Evolutionary conservation across 2,797 vertebrate genomes (phyloP), one percentile per base, ranked within the genome.

Genomic region (Pogoniulus pusillus): DNA sequence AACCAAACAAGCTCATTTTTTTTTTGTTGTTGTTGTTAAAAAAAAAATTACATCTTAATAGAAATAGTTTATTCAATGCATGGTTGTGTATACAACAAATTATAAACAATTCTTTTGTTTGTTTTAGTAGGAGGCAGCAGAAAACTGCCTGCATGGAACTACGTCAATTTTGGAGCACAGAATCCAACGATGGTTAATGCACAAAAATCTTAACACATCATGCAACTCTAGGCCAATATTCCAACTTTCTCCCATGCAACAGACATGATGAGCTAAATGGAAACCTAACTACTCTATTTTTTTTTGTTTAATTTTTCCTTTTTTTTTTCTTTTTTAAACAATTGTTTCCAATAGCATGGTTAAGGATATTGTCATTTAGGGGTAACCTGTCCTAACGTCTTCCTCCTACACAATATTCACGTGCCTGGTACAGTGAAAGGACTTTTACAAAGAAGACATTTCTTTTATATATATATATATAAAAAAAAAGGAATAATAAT

Each of bases 41-140:
- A 49, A 49, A 47, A 49, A 49, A 47, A 13, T 24, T 98, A 98
- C 98, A 98, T 98, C 98, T 98, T 98, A 98, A 98, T 99, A 99
- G 98, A 99, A 99, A 99, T 98, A 98, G 98, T 99, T 99, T 98
- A 99, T 99, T 99, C 97, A 98, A 98, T 99, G 98, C 98, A 98
- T 99, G 98, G 97, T 98, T 98, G 98, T 98, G 98, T 99, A 98
- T 99, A 99, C 98, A 99, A 99, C 98, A 99, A 98, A 99, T 99
- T 99, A 98, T 98, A 98, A 99, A 99, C 98, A 98, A 99, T 96
- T 98, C 75, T 98, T 98, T 98, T 96, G 98, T 97, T 45, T 45
- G 41, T 41, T 45, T 98, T 98, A 96, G 98, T 97, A 98, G 96
- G 95, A 98, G 98, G 97, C 98, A 98, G 98, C 97, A 41, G 41